phyloP scores from a whole-genome alignment of 2,888 invertebrate species.

The Gnatocerus cornutus region DNA sequence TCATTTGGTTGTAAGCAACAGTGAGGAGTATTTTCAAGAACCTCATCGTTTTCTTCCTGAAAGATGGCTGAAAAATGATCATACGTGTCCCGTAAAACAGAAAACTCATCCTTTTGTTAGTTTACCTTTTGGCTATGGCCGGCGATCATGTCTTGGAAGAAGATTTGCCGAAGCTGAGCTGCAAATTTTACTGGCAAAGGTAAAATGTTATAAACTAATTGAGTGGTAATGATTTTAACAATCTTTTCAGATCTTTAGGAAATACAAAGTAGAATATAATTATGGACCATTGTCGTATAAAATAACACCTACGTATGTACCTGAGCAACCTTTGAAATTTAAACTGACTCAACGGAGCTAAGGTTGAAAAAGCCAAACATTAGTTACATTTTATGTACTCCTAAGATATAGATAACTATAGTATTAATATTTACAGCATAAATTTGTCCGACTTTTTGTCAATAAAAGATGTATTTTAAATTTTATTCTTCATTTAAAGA shows the following conservation, averaged over 20 bases:
- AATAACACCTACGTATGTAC: constrained; percentile 83
- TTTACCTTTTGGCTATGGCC: constrained; percentile 84
- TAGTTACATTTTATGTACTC: too few species aligned
- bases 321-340: constrained; percentile 82
- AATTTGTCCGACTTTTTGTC: too few species aligned
- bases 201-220: constrained; percentile 59
- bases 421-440: too few species aligned
- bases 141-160: constrained; percentile 85
- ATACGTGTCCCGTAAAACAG: constrained; percentile 63
- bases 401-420: too few species aligned
- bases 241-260: constrained; percentile 78
- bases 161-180: constrained; percentile 88
- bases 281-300: constrained; percentile 80
- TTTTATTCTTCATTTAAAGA: too few species aligned
- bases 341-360: constrained; percentile 70
- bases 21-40: constrained; percentile 81
- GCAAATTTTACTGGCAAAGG: constrained; percentile 83
- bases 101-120: constrained; percentile 84
- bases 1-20: constrained; percentile 84
- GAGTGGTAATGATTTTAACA: neutral
- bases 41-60: constrained; percentile 83
- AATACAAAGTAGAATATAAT: constrained; percentile 80
- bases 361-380: neutral
- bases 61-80: constrained; percentile 80
- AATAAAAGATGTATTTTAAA: too few species aligned